These are phyloP conservation scores for Agapostemon virescens DNA, from an alignment of 2,888 invertebrate species.

Conservation along the genomic window DNA sequence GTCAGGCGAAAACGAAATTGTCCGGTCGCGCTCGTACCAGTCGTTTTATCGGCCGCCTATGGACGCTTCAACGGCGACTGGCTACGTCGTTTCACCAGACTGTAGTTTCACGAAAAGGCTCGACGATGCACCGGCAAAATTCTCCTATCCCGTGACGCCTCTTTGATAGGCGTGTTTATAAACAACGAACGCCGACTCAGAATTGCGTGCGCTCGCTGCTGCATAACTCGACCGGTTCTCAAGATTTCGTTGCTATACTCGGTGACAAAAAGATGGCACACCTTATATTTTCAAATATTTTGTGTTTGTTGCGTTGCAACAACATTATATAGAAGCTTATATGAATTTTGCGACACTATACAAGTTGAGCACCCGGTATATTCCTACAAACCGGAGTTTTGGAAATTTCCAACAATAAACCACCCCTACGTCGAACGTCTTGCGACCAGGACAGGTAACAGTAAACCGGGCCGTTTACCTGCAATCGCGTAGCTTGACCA, in stretches of 20 bases:
- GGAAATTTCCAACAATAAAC: too few species aligned
- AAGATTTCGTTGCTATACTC: background rate
- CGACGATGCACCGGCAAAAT: background rate
- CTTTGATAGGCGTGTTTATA: conserved; percentile 6
- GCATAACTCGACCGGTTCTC: background rate
- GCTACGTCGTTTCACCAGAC: conserved; percentile 9
- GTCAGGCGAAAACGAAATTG: conserved; percentile 72
- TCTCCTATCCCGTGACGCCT: background rate
- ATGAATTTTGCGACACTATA: too few species aligned
- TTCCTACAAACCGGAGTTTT: too few species aligned
- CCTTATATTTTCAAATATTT: too few species aligned
- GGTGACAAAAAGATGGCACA: too few species aligned
- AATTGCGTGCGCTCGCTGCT: background rate
- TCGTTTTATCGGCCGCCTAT: conserved; percentile 64
- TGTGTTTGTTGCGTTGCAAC: too few species aligned
- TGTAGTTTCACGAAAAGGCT: conserved; percentile 29
- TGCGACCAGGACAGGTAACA: too few species aligned
- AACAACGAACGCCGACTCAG: background rate
- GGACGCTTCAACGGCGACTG: conserved; percentile 27
- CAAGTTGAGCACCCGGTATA: too few species aligned
- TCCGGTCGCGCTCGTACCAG: conserved; percentile 60
- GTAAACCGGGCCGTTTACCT: too few species aligned
- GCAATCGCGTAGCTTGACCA: too few species aligned
- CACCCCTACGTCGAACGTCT: too few species aligned
- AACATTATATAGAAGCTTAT: too few species aligned